Evolutionary conservation across 2,113 vertebrate genomes (phyloP), one percentile per base, ranked within the genome.

Genomic region (Odobenus rosmarus): DNA sequence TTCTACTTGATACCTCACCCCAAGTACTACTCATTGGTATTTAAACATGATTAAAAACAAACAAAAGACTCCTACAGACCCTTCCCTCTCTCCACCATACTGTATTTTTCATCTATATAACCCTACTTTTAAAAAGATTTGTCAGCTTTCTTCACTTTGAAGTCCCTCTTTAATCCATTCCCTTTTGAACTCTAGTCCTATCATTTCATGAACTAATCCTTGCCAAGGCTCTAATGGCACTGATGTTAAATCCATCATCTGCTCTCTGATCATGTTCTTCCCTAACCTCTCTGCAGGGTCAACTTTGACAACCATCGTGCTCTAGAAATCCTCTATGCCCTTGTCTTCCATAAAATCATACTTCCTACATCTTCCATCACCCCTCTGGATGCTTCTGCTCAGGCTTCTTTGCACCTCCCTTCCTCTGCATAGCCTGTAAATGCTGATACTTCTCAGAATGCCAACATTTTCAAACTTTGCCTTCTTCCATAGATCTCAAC

Each of bases 221-320:
- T 53, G 15, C 4, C 72, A 82, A 42, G 8, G 21, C n/a, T 42
- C 59, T 49, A 92, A 74, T 19, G 9, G 1, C 3, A 46, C 26
- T 85, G 31, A 64, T 55, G 3, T 46, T 90, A 69, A 94, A 59
- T 79, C 19, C 14, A 62, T 83, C 55, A 80, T 86, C 24, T 96
- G 24, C 7, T 19, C 87, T 88, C 55, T 83, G 46, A 46, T 94
- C 49, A 95, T 36, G 69, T 94, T 93, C 57, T 80, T 71, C 4
- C 15, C 31, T 86, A 61, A 85, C 2, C 5, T 90, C 59, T 77
- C 59, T 69, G 15, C 26, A 53, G 15, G 19, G 53, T 77, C 39
- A 39, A 53, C 19, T 79, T 83, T 46, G 55, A 77, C 21, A 77
- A 57, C 42, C 33, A 42, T 80, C 64, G 21, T 64, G 6, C n/a